A percentile compares a stretch with the other conserved stretches of the same genome.
Evolutionary conservation across 2,888 invertebrate genomes (phyloP).

Genomic region (Sphaeridia pumilis): DNA sequence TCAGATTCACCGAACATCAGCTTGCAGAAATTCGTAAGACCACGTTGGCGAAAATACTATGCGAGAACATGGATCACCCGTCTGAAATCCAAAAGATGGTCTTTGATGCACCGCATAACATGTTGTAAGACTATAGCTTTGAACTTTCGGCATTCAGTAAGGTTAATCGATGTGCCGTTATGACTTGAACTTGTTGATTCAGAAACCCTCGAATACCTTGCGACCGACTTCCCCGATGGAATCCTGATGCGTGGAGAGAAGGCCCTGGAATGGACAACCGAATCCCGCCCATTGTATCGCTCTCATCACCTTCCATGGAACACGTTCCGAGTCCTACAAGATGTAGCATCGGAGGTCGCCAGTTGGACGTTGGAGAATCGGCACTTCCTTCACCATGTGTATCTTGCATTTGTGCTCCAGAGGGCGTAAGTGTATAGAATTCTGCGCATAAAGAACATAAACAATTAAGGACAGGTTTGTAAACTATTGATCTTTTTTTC

Average conservation of each 20-base stretch:
- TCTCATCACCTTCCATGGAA: slow-evolving; percentile 7
- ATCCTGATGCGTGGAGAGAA: slow-evolving; percentile 74
- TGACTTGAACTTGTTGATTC: too few species aligned
- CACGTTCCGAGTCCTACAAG: background rate
- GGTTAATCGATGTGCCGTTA: too few species aligned
- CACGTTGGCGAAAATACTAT: slow-evolving; percentile 71
- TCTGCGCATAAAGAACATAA: background rate
- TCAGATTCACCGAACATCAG: slow-evolving; percentile 73
- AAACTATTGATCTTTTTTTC: slow-evolving; percentile 37
- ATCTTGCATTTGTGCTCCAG: slow-evolving; percentile 71
- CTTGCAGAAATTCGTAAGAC: slow-evolving; percentile 75
- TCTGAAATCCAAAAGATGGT: slow-evolving; percentile 78
- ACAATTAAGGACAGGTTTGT: background rate
- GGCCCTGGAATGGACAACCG: slow-evolving; percentile 2
- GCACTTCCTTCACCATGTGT: slow-evolving; percentile 84
- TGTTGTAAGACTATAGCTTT: slow-evolving; percentile 15
- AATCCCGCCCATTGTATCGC: slow-evolving; percentile 5
- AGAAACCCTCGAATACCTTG: slow-evolving; percentile 80
- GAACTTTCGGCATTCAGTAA: too few species aligned
- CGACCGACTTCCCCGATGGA: slow-evolving; percentile 63
- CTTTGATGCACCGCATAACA: slow-evolving; percentile 76
- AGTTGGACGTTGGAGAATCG: slow-evolving; percentile 66
- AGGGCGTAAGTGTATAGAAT: slow-evolving; percentile 62
- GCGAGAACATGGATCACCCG: slow-evolving; percentile 76
- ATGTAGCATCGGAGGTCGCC: slow-evolving; percentile 67